phyloP scores from a whole-genome alignment of 2,888 invertebrate genomes.

The Endomychus coccineus region DNA sequence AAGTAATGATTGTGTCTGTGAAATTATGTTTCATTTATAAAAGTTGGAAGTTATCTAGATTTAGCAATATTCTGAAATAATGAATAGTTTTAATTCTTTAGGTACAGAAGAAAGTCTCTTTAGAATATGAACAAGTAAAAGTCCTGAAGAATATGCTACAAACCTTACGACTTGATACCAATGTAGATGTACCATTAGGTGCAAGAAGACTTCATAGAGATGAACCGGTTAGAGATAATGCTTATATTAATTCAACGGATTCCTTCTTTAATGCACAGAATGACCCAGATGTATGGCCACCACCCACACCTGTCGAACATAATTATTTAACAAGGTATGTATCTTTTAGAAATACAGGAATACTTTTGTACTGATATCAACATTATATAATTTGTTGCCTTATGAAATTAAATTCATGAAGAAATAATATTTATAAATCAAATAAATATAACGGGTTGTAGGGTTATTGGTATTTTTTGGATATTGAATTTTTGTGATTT shows the following conservation, averaged over 20 bases:
- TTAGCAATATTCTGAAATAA: not conserved
- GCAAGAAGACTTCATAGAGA: conserved; percentile 35
- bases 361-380: too few species aligned
- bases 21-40: too few species aligned
- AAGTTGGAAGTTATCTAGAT: not conserved
- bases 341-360: too few species aligned
- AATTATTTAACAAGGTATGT: conserved; percentile 9
- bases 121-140: conserved; percentile 87
- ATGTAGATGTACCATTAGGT: conserved; percentile 45
- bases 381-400: too few species aligned
- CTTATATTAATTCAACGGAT: conserved; percentile 61
- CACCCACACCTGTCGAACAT: conserved; percentile 52
- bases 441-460: too few species aligned
- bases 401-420: too few species aligned
- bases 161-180: conserved; percentile 66
- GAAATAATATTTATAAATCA: too few species aligned
- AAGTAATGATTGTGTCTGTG: not conserved
- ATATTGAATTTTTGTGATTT: too few species aligned
- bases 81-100: conserved; percentile 34
- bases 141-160: conserved; percentile 68
- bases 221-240: conserved; percentile 65
- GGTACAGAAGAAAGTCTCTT: conserved; percentile 82
- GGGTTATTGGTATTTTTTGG: too few species aligned
- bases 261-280: conserved; percentile 53
- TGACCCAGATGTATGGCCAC: conserved; percentile 84